phyloP scores from a whole-genome alignment of 2,113 vertebrate genomes.

The Phoxinus phoxinus region DNA sequence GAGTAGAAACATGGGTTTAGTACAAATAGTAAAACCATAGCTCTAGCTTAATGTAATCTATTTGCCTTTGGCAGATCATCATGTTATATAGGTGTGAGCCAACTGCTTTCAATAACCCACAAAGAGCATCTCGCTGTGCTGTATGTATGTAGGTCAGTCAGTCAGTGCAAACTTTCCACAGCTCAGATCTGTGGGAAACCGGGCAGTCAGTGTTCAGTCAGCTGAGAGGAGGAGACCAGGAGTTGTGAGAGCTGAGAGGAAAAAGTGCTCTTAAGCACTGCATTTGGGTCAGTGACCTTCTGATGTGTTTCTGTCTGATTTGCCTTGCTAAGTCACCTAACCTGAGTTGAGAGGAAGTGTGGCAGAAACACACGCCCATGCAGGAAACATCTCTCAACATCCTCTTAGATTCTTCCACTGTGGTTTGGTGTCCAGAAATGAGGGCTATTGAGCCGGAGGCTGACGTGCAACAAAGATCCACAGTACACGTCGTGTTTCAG shows the following conservation, averaged over 20 bases:
- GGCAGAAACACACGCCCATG: background rate
- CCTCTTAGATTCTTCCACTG: constrained; percentile 4
- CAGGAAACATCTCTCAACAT: constrained; percentile 12
- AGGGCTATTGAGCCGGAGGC: background rate
- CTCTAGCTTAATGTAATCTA: background rate
- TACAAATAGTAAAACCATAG: background rate
- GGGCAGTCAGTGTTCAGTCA: constrained; percentile 14
- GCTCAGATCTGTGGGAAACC: constrained; percentile 38
- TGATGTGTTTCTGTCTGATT: constrained; percentile 10
- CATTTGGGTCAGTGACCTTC: constrained; percentile 30
- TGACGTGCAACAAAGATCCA: background rate
- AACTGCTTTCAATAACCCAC: constrained; percentile 8
- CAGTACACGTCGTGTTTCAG: background rate
- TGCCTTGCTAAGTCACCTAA: constrained; percentile 10
- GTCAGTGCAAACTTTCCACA: constrained; percentile 39
- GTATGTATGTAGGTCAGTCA: constrained; percentile 54
- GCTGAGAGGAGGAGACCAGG: constrained; percentile 2
- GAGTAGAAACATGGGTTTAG: background rate
- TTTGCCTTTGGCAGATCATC: background rate
- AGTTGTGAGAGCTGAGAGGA: background rate
- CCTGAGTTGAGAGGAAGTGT: constrained; percentile 11
- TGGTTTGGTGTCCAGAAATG: constrained; percentile 19
- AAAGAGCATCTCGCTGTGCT: constrained; percentile 4
- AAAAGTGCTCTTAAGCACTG: constrained; percentile 13
- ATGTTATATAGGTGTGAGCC: constrained; percentile 2